These are phyloP conservation scores for Hydropsyche tenuis DNA, from an alignment of 1,140 invertebrate genomes.

Conservation along the genomic window DNA sequence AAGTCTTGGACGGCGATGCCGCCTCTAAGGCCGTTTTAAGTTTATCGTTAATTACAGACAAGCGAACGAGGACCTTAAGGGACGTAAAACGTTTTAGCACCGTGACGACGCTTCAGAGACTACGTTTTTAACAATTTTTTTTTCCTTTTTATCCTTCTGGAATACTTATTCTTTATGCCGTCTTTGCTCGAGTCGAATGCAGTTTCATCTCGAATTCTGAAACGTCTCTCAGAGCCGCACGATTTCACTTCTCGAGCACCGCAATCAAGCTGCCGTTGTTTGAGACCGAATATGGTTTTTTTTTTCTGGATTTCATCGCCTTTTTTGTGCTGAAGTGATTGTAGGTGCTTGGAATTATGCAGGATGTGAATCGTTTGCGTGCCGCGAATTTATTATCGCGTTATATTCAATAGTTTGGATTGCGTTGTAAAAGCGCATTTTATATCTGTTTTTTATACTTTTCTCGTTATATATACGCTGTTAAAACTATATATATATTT, in stretches of 20 bases:
- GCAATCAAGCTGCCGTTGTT: not conserved
- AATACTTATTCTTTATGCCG: too few relatives aligned
- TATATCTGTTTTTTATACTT: too few relatives aligned
- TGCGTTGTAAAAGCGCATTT: too few relatives aligned
- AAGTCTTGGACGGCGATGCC: not conserved
- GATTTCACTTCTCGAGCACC: too few relatives aligned
- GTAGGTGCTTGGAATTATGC: not conserved
- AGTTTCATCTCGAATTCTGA: not conserved
- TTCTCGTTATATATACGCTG: too few relatives aligned
- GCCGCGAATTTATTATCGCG: slow-evolving; percentile 3
- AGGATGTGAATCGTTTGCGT: slow-evolving; percentile 1
- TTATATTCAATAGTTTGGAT: not conserved
- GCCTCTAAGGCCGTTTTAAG: not conserved
- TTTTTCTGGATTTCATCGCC: too few relatives aligned
- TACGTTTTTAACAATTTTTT: too few relatives aligned
- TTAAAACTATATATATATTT: slow-evolving; percentile 16
- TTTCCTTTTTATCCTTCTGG: too few relatives aligned
- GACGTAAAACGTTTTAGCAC: slow-evolving; percentile 26
- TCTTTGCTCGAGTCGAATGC: not conserved
- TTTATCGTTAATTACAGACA: slow-evolving; percentile 36
- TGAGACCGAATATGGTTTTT: not conserved
- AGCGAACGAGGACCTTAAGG: slow-evolving; percentile 5
- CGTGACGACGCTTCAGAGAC: slow-evolving; percentile 1
- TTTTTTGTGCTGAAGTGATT: too few relatives aligned
- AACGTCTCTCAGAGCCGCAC: not conserved